Base-by-base conservation (phyloP, 2,888 invertebrate genomes). In the Alloplasta piceator region DNA sequence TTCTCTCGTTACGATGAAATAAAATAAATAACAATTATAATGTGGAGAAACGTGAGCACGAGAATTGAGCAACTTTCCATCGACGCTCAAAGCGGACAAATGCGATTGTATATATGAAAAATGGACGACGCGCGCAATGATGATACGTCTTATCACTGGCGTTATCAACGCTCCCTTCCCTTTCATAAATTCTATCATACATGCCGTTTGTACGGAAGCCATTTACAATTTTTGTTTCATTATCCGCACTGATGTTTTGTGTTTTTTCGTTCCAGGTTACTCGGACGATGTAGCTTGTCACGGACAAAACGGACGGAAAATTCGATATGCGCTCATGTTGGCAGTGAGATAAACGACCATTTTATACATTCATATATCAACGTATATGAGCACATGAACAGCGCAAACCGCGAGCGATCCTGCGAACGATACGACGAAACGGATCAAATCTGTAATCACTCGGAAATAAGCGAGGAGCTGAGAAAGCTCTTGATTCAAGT, bases 261-360 rank as follows among this genome's bases (percentile, higher is more conserved):
- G 26, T 60, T 61, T 12, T 39, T 75, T 55, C 26, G 75, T 72
- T 72, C 5, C 80, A 75, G 73, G 75, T 82, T 26, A 84, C 82
- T 67, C 68, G 67, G 83, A 88, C 85, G 86, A 87, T 87, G 87
- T 85, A 86, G 84, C 77, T 84, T 78, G 82, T 66, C 71, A 60
- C 63, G 82, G 76, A 64, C 67, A 80, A 43, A 84, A 78, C 84
- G 84, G 85, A 85, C 78, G 84, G 83, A 76, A 81, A 61, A 82
- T 73, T 82, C 79, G 70, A 80, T 68, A 72, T 60, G 56, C 0
- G 61, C 16, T 14, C 61, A 63, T 67, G 55, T 64, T 63, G 64
- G 60, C n/a, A 43, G 55, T 52, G 36, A 56, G 64, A 78, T 56
- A 71, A 48, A 67, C 78, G 46, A 56, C 46, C 12, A 16, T 38